A percentile compares a stretch with the other conserved stretches of the same genome.
phyloP scores from a whole-genome alignment of 2,888 invertebrate genomes.

The Amphipyra tragopoginis region DNA sequence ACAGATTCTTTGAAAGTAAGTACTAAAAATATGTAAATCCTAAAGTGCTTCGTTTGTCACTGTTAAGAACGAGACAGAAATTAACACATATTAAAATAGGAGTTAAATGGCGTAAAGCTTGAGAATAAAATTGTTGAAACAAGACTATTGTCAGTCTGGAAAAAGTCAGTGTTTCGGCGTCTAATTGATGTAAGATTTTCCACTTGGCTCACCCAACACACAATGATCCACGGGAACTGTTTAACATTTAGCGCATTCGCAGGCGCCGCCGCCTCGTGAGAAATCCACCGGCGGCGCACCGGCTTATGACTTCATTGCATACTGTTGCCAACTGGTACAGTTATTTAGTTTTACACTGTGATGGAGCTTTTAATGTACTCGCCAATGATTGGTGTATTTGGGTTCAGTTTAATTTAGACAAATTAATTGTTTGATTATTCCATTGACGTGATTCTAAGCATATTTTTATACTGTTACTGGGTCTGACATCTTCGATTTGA shows the following conservation, averaged over 20 bases:
- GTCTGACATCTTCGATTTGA: too few relatives aligned
- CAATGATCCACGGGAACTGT: slow-evolving; percentile 79
- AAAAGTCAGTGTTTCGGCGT: slow-evolving; percentile 69
- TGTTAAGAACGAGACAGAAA: too few relatives aligned
- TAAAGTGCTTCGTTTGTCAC: too few relatives aligned
- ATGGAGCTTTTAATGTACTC: slow-evolving; percentile 17
- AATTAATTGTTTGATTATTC: background rate
- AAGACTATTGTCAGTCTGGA: slow-evolving; percentile 53
- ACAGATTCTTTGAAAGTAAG: slow-evolving; percentile 12
- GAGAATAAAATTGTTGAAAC: slow-evolving; percentile 53
- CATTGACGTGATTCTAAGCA: background rate
- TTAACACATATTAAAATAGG: too few relatives aligned
- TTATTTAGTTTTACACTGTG: slow-evolving; percentile 33
- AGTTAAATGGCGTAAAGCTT: slow-evolving; percentile 50
- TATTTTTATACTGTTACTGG: too few relatives aligned
- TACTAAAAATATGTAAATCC: too few relatives aligned
- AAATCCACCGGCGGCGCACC: slow-evolving; percentile 32
- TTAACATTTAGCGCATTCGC: slow-evolving; percentile 75
- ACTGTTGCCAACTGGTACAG: slow-evolving; percentile 53
- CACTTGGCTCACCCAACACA: slow-evolving; percentile 71
- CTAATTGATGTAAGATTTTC: slow-evolving; percentile 81
- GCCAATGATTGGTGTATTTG: slow-evolving; percentile 10
- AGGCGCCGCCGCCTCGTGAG: slow-evolving; percentile 62
- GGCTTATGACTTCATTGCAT: slow-evolving; percentile 51
- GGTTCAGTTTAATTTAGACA: background rate